Evolutionary conservation across 1,140 invertebrate species (phyloP).

Genomic region (Thrips palmi): DNA sequence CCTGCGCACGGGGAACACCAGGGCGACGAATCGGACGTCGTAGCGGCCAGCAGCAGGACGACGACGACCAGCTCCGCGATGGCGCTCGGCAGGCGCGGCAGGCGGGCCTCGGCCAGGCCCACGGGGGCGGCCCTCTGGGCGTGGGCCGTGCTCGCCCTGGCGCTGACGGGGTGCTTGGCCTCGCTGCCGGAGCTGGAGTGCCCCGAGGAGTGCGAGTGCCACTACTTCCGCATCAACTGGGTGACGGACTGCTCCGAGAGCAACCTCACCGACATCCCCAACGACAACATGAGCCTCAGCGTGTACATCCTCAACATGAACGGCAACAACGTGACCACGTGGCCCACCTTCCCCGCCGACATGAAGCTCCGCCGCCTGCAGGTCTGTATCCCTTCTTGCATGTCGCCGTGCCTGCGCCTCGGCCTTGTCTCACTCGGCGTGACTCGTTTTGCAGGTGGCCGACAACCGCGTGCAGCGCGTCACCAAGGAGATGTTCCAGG

Average conservation of each 20-base stretch:
- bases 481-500: conserved; percentile 36
- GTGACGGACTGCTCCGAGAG: conserved; percentile 57
- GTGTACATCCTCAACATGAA: conserved; percentile 53
- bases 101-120: no score
- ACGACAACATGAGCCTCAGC: conserved; percentile 36
- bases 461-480: conserved; percentile 40
- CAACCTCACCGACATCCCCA: conserved; percentile 47
- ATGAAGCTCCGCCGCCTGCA: conserved; percentile 49
- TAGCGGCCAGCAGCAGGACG: no score
- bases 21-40: no score
- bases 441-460: conserved; percentile 48
- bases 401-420: no score
- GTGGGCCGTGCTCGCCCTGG: no score
- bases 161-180: no score
- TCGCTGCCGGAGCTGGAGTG: conserved; percentile 42
- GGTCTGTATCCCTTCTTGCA: no score
- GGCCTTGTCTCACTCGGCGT: no score
- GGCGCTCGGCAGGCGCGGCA: no score
- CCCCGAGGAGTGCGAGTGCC: conserved; percentile 49
- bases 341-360: conserved; percentile 37
- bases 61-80: no score
- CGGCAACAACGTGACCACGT: conserved; percentile 38
- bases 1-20: no score
- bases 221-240: conserved; percentile 58
- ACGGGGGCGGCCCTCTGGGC: no score